Evolutionary conservation across 2,797 vertebrate species (phyloP), one percentile per base, ranked within the genome.

Genomic region (Phataginus tetradactyla): DNA sequence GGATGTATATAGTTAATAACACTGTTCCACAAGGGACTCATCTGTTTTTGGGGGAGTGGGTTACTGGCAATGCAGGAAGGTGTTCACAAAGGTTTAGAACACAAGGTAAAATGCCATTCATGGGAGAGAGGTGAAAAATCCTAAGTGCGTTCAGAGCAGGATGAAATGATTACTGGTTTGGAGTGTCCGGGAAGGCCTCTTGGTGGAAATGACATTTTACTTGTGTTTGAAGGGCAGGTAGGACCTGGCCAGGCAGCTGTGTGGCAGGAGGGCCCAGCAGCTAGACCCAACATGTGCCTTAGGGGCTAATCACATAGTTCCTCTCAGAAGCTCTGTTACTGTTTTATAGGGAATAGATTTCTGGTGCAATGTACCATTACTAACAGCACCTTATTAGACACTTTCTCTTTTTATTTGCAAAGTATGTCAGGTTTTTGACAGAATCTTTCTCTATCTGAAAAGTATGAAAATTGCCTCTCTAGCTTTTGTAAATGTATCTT

Each of bases 401-500:
- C 23, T 27, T 89, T 71, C 18, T 85, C 25, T 78, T 93, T 91
- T 88, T 64, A 63, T 17, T 69, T 90, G 37, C 8, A 87, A 3
- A 39, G 4, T 63, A 53, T 32, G 23, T 88, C 51, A 53, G 27
- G 13, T 71, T 95, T 94, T 74, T 45, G 59, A 91, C 57, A 92
- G 59, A 96, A 68, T 83, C 51, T 72, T 95, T 94, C 20, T 78
- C 51, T 88, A 18, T 90, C 53, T 77, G 45, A 89, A 88, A 86
- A 78, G 15, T 86, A 88, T 75, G 63, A 87, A 94, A 68, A 18
- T 66, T 74, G 34, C 42, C 42, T 94, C n/a, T 93, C 20, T 59
- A 78, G 69, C 27, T 75, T 94, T 91, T 86, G 20, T 69, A 79
- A 61, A 74, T 85, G 55, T 94, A 91, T 92, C 68, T 78, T 90